Evolutionary conservation across 2,888 invertebrate genomes (phyloP).

Genomic region (Drosophila buzzatii): DNA sequence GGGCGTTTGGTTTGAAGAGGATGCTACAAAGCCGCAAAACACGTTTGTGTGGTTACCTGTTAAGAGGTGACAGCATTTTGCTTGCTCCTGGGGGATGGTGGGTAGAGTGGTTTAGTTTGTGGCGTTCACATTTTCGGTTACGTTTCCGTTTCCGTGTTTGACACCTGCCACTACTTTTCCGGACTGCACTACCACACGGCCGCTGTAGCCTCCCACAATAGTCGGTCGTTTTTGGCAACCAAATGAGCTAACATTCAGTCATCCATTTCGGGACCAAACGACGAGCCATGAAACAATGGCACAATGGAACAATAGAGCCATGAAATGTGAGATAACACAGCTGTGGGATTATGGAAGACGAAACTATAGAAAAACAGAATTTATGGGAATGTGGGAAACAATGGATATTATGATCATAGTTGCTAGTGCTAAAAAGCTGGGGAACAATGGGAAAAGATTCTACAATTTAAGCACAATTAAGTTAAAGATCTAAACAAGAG

Average conservation of each 20-base stretch:
- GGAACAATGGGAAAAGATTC: background rate
- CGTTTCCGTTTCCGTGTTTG: constrained; percentile 60
- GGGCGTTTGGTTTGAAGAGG: constrained; percentile 8
- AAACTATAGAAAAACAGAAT: background rate
- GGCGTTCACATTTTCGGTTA: constrained; percentile 38
- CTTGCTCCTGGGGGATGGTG: background rate
- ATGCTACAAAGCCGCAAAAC: constrained; percentile 45
- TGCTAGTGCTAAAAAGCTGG: background rate
- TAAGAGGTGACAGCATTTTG: constrained; percentile 4
- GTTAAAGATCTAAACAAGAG: background rate
- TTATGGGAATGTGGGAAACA: background rate
- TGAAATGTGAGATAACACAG: background rate
- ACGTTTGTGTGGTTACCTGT: constrained; percentile 22
- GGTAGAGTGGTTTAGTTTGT: constrained; percentile 45
- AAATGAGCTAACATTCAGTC: constrained; percentile 29
- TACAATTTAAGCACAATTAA: background rate
- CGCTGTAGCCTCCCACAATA: constrained; percentile 6
- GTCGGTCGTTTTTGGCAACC: constrained; percentile 14
- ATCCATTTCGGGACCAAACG: background rate
- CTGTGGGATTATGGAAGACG: constrained; percentile 3
- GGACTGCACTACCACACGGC: background rate
- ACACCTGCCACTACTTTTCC: constrained; percentile 38
- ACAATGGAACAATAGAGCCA: constrained; percentile 1
- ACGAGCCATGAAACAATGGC: constrained; percentile 3
- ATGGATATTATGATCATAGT: background rate